Evolutionary conservation across 1,140 invertebrate species (phyloP).

Genomic region (Alviniconcha marisindica): DNA sequence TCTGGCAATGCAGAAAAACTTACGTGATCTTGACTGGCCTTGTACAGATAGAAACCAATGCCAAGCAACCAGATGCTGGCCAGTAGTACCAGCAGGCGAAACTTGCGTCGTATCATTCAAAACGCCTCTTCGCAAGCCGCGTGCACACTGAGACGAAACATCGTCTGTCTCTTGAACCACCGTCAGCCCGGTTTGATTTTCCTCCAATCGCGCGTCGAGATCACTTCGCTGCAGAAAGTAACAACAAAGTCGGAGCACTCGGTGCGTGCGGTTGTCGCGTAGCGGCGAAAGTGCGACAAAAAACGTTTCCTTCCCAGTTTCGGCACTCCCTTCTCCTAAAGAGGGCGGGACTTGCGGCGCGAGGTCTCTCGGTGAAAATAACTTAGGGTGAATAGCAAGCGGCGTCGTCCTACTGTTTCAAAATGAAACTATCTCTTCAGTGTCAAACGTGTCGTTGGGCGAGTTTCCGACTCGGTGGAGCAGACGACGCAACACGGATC

Average conservation of each 20-base stretch:
- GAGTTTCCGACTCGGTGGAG: no score
- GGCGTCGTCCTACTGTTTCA: no score
- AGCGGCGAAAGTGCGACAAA: background rate
- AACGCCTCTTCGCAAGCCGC: constrained; percentile 30
- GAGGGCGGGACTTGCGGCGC: no score
- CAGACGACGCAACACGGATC: no score
- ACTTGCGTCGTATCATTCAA: constrained; percentile 48
- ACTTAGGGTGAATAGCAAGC: no score
- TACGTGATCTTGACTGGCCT: constrained; percentile 33
- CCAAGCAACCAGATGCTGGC: constrained; percentile 44
- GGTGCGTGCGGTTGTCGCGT: background rate
- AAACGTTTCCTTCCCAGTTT: background rate
- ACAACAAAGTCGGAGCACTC: constrained; percentile 7
- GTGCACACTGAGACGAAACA: constrained; percentile 33
- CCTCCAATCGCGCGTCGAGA: constrained; percentile 22
- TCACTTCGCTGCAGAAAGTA: constrained; percentile 22
- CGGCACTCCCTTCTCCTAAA: no score
- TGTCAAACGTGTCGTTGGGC: no score
- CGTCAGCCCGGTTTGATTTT: background rate
- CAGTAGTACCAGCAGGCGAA: constrained; percentile 47
- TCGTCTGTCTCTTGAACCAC: constrained; percentile 17
- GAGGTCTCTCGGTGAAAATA: no score
- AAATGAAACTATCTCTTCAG: no score
- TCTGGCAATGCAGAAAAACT: no score
- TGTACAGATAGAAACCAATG: constrained; percentile 42